These are phyloP conservation scores for Hyles euphorbiae DNA, from an alignment of 1,140 invertebrate species.

Conservation along the genomic window DNA sequence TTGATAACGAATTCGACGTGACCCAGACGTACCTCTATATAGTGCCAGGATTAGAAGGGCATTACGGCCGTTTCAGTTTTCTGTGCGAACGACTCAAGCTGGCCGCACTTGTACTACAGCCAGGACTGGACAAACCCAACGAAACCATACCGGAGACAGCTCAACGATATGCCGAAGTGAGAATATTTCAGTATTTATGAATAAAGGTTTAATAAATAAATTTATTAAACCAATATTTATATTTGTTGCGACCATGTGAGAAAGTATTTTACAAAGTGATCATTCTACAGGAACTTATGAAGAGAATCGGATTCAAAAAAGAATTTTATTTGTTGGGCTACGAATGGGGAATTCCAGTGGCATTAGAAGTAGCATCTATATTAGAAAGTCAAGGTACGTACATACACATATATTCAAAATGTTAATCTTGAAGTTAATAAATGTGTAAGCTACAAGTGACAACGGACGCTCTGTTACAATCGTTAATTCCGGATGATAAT, in stretches of 20 bases:
- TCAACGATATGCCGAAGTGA: conserved; percentile 23
- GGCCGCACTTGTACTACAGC: conserved; percentile 28
- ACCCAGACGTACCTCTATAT: conserved; percentile 32
- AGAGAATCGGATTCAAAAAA: conserved; percentile 13
- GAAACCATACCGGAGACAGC: conserved; percentile 18
- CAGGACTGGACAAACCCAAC: conserved; percentile 19
- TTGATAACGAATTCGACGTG: conserved; percentile 36
- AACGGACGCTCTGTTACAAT: too few relatives aligned
- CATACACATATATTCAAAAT: neutral
- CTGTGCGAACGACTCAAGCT: conserved; percentile 25
- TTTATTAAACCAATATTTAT: too few relatives aligned
- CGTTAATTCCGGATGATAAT: too few relatives aligned
- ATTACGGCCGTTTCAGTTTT: conserved; percentile 22
- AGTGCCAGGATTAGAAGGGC: conserved; percentile 41
- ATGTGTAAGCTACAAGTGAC: too few relatives aligned
- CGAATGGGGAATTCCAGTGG: conserved; percentile 31
- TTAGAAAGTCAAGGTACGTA: conserved; percentile 32
- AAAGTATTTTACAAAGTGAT: neutral
- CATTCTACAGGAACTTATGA: conserved; percentile 8
- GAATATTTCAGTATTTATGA: neutral
- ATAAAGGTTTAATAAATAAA: too few relatives aligned
- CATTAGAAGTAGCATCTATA: conserved; percentile 33
- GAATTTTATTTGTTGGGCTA: conserved; percentile 32
- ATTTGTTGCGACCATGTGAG: neutral
- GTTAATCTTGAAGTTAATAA: neutral